These are phyloP conservation scores for Hecatera dysodea DNA, from an alignment of 2,888 invertebrate species.

Conservation along the genomic window DNA sequence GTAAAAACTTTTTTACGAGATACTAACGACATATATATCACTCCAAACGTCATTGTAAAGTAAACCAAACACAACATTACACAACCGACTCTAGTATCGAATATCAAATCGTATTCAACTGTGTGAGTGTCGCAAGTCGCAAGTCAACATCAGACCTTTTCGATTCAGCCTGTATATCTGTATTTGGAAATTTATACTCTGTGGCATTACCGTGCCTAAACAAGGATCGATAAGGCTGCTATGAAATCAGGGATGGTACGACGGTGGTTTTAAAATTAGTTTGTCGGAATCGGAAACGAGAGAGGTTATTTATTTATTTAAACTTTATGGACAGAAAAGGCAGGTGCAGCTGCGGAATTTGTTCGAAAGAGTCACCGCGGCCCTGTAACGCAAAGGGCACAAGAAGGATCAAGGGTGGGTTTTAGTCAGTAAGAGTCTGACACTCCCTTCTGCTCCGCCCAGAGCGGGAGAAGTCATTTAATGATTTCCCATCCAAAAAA, in stretches of 20 bases:
- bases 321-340: too few species aligned
- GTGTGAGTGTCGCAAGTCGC: conserved; percentile 17
- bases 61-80: conserved; percentile 15
- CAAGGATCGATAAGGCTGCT: conserved; percentile 55
- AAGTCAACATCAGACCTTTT: conserved; percentile 35
- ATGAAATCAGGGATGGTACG: conserved; percentile 27
- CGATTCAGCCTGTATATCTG: conserved; percentile 38
- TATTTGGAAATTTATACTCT: conserved; percentile 63
- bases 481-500: too few species aligned
- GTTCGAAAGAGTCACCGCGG: too few species aligned
- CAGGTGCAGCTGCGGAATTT: too few species aligned
- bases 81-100: conserved; percentile 27
- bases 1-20: background rate
- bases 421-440: too few species aligned
- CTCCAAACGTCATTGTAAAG: background rate
- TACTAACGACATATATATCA: background rate
- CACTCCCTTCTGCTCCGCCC: too few species aligned
- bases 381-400: too few species aligned
- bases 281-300: too few species aligned
- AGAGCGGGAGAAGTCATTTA: too few species aligned
- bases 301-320: too few species aligned
- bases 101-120: conserved; percentile 17
- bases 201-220: conserved; percentile 48
- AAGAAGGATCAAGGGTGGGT: too few species aligned
- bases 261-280: too few species aligned